Evolutionary conservation across 2,888 invertebrate species (phyloP).

Genomic region (Tenthredo mesomela): DNA sequence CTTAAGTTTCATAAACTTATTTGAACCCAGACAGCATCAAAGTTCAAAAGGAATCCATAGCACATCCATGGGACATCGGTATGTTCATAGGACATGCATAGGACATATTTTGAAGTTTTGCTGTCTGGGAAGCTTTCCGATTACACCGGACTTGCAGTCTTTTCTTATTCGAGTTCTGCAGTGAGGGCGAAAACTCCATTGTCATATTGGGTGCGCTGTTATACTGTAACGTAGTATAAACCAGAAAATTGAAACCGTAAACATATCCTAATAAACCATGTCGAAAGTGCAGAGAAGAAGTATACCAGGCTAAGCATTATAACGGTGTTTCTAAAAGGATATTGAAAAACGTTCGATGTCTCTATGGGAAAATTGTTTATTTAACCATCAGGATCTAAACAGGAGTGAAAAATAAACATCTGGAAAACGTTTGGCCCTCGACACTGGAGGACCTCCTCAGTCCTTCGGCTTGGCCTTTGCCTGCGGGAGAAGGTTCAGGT

Average conservation of each 20-base stretch:
- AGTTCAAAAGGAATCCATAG: too few relatives aligned
- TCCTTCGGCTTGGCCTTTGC: constrained; percentile 48
- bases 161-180: background rate
- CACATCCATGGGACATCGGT: too few relatives aligned
- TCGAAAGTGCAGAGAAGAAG: background rate
- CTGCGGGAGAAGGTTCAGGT: constrained; percentile 56
- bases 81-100: too few relatives aligned
- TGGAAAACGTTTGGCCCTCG: constrained; percentile 58
- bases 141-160: background rate
- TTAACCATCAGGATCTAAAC: background rate
- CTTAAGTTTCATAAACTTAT: background rate
- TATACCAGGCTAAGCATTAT: background rate
- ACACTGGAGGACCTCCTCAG: constrained; percentile 41
- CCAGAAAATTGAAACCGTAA: constrained; percentile 7
- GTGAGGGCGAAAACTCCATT: background rate
- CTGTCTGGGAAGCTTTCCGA: too few relatives aligned
- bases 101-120: too few relatives aligned
- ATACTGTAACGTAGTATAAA: background rate
- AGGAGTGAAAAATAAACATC: constrained; percentile 70
- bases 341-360: background rate
- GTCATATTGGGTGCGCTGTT: background rate
- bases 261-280: constrained; percentile 24
- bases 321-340: background rate
- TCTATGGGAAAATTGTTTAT: constrained; percentile 31
- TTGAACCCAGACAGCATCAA: too few relatives aligned